A percentile compares a stretch with the other conserved stretches of the same genome.
phyloP scores from a whole-genome alignment of 1,140 invertebrate genomes.

The Rhagoletis pomonella region DNA sequence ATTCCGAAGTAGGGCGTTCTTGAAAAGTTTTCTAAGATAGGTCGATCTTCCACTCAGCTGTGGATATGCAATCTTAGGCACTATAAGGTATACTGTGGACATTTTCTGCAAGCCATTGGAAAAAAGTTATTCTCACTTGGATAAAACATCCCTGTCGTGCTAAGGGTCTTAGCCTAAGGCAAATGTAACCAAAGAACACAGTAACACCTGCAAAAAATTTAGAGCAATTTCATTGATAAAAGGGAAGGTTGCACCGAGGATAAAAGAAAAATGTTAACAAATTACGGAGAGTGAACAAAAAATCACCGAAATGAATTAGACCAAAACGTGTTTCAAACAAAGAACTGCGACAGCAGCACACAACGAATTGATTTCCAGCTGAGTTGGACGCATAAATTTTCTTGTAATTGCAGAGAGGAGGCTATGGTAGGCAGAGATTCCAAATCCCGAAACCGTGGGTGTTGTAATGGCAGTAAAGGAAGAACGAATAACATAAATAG shows the following conservation, averaged over 20 bases:
- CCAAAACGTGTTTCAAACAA: constrained; percentile 9
- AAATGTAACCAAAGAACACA: not conserved
- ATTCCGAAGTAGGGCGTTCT: too few species aligned
- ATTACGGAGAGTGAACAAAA: not conserved
- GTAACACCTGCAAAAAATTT: not conserved
- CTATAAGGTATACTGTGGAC: not conserved
- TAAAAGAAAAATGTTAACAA: not conserved
- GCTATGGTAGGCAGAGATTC: too few species aligned
- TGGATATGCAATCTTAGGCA: too few species aligned
- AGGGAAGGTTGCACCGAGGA: not conserved
- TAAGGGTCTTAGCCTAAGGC: too few species aligned
- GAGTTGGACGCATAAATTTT: not conserved
- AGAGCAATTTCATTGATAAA: constrained; percentile 13
- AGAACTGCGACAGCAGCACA: not conserved
- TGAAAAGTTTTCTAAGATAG: too few species aligned
- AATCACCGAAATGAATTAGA: not conserved
- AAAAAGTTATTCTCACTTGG: not conserved
- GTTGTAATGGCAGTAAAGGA: not conserved
- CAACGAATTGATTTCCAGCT: not conserved
- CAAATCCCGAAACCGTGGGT: not conserved
- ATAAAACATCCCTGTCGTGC: not conserved
- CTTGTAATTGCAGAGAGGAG: not conserved
- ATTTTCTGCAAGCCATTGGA: not conserved
- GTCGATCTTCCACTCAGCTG: too few species aligned
- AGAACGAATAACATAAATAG: not conserved